These are phyloP conservation scores for Cryptus viduatorius DNA, from an alignment of 2,888 invertebrate species.

Conservation along the genomic window DNA sequence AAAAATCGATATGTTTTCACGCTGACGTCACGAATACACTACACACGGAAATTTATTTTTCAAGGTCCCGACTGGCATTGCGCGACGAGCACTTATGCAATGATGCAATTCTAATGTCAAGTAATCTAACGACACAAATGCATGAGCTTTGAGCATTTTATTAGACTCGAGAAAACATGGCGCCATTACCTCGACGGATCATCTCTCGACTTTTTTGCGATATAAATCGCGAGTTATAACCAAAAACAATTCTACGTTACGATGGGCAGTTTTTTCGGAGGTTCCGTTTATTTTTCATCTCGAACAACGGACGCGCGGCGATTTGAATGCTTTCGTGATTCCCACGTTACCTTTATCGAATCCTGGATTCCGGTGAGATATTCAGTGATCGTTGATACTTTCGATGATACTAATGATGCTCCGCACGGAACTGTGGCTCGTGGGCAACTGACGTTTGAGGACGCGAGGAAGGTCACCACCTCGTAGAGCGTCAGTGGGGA, in stretches of 20 bases:
- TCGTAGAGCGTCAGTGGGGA: slow-evolving; percentile 2
- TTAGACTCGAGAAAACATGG: not conserved
- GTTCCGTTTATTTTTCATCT: not conserved
- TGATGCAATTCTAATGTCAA: slow-evolving; percentile 59
- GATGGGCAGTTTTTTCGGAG: not conserved
- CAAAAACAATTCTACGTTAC: not conserved
- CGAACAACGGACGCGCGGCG: not conserved
- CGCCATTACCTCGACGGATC: slow-evolving; percentile 11
- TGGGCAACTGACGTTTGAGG: slow-evolving; percentile 69
- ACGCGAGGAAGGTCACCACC: slow-evolving; percentile 66
- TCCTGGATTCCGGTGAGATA: slow-evolving; percentile 29
- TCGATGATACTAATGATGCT: slow-evolving; percentile 43
- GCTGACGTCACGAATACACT: slow-evolving; percentile 28
- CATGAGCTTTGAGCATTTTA: slow-evolving; percentile 45
- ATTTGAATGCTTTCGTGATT: not conserved
- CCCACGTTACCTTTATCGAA: slow-evolving; percentile 48
- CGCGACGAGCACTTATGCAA: slow-evolving; percentile 60
- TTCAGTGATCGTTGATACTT: slow-evolving; percentile 29
- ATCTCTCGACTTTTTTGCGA: not conserved
- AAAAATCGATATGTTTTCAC: slow-evolving; percentile 25
- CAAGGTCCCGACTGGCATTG: slow-evolving; percentile 56
- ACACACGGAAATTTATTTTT: slow-evolving; percentile 48
- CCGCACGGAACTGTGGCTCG: slow-evolving; percentile 59
- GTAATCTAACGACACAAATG: slow-evolving; percentile 8
- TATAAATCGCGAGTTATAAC: slow-evolving; percentile 1